phyloP scores from a whole-genome alignment of 2,888 invertebrate genomes.

The Dicyrtomina minuta region DNA sequence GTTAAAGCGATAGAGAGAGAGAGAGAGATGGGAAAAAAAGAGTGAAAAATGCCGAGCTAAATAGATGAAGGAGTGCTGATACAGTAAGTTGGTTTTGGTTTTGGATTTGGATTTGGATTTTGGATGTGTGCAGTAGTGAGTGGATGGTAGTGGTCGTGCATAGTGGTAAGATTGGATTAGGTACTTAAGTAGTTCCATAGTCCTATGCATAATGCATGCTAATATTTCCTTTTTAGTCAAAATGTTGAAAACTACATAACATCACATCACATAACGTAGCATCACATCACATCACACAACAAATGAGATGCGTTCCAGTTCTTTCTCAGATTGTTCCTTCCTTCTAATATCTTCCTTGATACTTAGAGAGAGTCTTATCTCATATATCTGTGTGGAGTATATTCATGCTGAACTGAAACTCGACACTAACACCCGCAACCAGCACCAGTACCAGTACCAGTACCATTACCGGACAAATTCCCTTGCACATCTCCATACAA shows the following conservation, averaged over 20 bases:
- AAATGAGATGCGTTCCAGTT: not conserved
- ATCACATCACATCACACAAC: too few species aligned
- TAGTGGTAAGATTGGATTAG: conserved; percentile 12
- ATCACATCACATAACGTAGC: too few species aligned
- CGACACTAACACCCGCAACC: too few species aligned
- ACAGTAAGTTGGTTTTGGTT: not conserved
- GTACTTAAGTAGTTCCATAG: conserved; percentile 13
- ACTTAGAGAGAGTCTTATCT: too few species aligned
- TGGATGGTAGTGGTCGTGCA: too few species aligned
- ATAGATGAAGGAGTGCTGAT: not conserved
- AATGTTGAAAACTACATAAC: not conserved
- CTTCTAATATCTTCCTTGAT: too few species aligned
- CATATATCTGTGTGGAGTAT: too few species aligned
- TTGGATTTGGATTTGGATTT: not conserved
- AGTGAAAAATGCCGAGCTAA: not conserved
- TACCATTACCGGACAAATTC: not conserved
- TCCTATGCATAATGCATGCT: conserved; percentile 10
- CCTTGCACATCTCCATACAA: too few species aligned
- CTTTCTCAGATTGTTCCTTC: too few species aligned
- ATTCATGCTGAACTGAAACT: too few species aligned
- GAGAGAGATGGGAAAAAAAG: not conserved
- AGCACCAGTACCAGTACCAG: not conserved
- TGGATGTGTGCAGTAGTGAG: not conserved
- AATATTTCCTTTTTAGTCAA: conserved; percentile 1
- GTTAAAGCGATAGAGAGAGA: not conserved